Base-by-base conservation (phyloP, 2,888 invertebrate genomes). In the Hemithea aestivaria region DNA sequence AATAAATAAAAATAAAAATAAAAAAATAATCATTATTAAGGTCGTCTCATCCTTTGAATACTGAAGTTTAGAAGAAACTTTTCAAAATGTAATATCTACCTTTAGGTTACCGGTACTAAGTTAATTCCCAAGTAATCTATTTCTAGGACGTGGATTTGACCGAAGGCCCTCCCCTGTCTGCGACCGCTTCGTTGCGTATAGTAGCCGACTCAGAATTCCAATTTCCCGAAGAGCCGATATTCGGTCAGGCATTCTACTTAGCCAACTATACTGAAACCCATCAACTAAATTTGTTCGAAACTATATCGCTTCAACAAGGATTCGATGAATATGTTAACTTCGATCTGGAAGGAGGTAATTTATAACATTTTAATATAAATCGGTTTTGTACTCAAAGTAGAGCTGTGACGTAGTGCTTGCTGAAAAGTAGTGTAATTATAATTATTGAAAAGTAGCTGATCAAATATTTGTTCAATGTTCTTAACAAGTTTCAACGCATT, bases 211-310 rank as follows among this genome's bases (percentile, higher is more conserved):
- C 66, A 7, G 59, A 69, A 23, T 76, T 76, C 45, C 66, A 74
- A 54, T 61, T 87, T 22, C 85, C 88, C 1, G 79, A 78, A 21
- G 80, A 82, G 31, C 87, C 81, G 10, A 58, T 75, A 10, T 90
- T 90, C 59, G 58, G 68, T 1, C 54, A 73, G 53, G 45, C 85
- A 7, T 79, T 77, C 46, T 89, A 89, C 53, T 56, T 69, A 12
- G 88, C 78, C 6, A 61, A 62, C 11, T 89, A 89, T 47, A 71
- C 69, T 1, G 51, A 48, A 3, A 62, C 66, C 8, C 49, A 73
- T 35, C 51, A 57, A 40, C 35, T 82, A 11, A 37, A 58, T 25
- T 34, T 71, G n/a, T 55, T 61, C 10, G 58, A 73, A 24, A 50
- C 58, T 7, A 82, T 82, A 25, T 58, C 50, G 9, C 52, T 87